Conservation (phyloP, 2,888 invertebrate genomes). For the Parasteatoda lunata region DNA sequence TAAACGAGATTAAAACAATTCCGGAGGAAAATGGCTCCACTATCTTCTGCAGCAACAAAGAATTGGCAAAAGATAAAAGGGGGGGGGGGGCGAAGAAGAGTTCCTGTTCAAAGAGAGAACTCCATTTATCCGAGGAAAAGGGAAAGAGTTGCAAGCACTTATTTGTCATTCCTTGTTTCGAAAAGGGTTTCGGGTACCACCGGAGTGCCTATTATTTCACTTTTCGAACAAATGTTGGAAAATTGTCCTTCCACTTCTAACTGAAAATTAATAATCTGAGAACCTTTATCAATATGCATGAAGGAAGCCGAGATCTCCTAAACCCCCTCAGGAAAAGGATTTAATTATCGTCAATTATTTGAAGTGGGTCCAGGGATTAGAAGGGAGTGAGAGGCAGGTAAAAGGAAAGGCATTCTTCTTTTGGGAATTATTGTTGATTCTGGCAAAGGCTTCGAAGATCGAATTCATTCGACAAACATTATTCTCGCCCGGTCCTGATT, state of each 20-base stretch:
- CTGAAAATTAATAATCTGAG: slow-evolving; percentile 67
- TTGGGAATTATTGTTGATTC: slow-evolving; percentile 68
- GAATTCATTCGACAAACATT: slow-evolving; percentile 68
- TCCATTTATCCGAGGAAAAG: neutral
- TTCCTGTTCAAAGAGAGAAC: neutral
- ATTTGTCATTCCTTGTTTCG: slow-evolving; percentile 41
- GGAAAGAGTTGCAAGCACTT: slow-evolving; percentile 61
- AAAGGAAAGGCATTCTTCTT: slow-evolving; percentile 35
- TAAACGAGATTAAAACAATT: too few species aligned
- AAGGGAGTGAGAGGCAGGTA: slow-evolving; percentile 29
- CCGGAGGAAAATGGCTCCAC: neutral
- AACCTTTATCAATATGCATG: slow-evolving; percentile 68
- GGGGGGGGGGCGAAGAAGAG: neutral
- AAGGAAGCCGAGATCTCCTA: slow-evolving; percentile 42
- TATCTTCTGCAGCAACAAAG: neutral
- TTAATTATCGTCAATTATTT: slow-evolving; percentile 68
- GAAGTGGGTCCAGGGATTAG: slow-evolving; percentile 66
- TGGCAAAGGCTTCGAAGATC: slow-evolving; percentile 31
- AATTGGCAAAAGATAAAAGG: neutral
- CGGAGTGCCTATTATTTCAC: slow-evolving; percentile 66
- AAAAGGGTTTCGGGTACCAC: slow-evolving; percentile 20
- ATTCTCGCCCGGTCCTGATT: slow-evolving; percentile 61
- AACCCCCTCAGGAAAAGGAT: slow-evolving; percentile 68
- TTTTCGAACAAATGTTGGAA: slow-evolving; percentile 67
- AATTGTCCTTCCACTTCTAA: slow-evolving; percentile 64